A percentile compares a stretch with the other conserved stretches of the same genome.
These are phyloP conservation scores for Barbus barbus DNA, from an alignment of 2,113 vertebrate genomes.

Conservation along the genomic window DNA sequence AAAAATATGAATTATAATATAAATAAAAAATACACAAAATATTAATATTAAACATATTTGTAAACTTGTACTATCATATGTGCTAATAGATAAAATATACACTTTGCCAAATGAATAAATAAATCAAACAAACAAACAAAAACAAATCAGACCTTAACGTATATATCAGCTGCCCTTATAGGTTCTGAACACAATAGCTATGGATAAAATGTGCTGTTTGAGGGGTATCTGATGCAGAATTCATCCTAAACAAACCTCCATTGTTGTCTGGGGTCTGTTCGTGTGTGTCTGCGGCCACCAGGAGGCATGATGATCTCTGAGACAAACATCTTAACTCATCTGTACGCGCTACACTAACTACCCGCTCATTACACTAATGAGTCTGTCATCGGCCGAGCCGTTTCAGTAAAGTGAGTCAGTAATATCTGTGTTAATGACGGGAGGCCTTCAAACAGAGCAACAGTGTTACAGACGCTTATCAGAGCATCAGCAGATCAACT, in stretches of 20 bases:
- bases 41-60: too few relatives aligned
- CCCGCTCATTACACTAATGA: slow-evolving; percentile 30
- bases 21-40: too few relatives aligned
- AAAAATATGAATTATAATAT: too few relatives aligned
- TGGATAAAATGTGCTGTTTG: not conserved
- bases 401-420: not conserved
- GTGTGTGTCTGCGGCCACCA: not conserved
- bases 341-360: not conserved
- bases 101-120: too few relatives aligned
- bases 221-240: slow-evolving; percentile 1
- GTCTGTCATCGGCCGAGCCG: not conserved
- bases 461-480: not conserved
- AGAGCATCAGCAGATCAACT: not conserved
- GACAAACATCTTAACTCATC: not conserved
- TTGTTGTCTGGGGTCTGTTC: not conserved
- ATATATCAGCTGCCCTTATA: not conserved
- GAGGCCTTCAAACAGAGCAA: not conserved
- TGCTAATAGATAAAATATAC: too few relatives aligned
- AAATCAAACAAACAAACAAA: too few relatives aligned
- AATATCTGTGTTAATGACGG: not conserved
- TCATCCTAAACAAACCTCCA: slow-evolving; percentile 2
- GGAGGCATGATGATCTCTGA: not conserved
- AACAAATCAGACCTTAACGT: too few relatives aligned
- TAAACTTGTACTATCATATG: too few relatives aligned
- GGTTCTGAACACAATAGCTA: not conserved